These are phyloP conservation scores for Anoplius nigerrimus DNA, from an alignment of 2,888 invertebrate species.

Conservation along the genomic window DNA sequence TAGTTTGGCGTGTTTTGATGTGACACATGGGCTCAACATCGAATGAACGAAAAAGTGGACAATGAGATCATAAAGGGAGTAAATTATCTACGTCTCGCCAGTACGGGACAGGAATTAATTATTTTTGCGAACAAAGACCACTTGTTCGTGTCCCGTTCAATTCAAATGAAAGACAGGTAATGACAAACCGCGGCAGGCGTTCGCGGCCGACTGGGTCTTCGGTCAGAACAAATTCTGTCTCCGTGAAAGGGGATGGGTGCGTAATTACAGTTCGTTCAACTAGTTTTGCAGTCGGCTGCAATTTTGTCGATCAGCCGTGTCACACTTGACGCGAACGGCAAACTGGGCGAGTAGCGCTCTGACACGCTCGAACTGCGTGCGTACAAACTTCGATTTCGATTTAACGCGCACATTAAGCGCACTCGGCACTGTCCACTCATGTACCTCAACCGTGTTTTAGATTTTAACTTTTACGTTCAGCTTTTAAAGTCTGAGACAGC, in stretches of 20 bases:
- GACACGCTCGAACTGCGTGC: slow-evolving; percentile 11
- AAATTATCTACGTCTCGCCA: no score
- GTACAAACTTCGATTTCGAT: slow-evolving; percentile 37
- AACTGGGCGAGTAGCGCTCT: not conserved
- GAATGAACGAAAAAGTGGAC: no score
- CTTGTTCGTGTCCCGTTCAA: slow-evolving; percentile 9
- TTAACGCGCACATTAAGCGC: slow-evolving; percentile 8
- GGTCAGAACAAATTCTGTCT: slow-evolving; percentile 25
- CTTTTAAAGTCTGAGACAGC: no score
- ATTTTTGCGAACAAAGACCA: slow-evolving; percentile 34
- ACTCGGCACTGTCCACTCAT: not conserved
- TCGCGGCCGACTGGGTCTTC: slow-evolving; percentile 34
- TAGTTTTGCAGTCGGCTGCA: slow-evolving; percentile 49
- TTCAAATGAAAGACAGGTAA: slow-evolving; percentile 34
- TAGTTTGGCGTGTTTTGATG: no score
- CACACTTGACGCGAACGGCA: slow-evolving; percentile 15
- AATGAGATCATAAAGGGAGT: no score
- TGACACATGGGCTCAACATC: no score
- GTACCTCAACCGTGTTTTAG: not conserved
- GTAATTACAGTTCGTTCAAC: slow-evolving; percentile 59
- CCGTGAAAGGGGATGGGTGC: slow-evolving; percentile 16
- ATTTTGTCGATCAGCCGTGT: slow-evolving; percentile 45
- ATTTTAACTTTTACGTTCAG: no score
- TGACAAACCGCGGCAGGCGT: slow-evolving; percentile 30
- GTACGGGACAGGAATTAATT: slow-evolving; percentile 31